Evolutionary conservation across 2,113 vertebrate species (phyloP).

Genomic region (Setophaga coronata): DNA sequence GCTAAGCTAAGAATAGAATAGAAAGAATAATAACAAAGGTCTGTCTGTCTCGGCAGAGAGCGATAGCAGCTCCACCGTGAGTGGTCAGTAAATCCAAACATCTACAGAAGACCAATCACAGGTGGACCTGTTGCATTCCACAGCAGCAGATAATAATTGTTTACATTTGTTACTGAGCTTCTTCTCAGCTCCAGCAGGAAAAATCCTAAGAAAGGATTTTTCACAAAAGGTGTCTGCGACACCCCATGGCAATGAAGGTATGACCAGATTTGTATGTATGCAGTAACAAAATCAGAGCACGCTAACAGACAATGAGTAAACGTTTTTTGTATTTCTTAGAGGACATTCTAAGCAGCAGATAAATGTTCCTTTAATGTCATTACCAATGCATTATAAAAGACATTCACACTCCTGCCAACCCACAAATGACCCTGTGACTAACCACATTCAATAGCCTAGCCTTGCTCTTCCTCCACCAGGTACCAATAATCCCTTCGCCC

Average conservation of each 20-base stretch:
- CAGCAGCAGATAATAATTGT: too few relatives aligned
- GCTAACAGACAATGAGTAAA: neutral
- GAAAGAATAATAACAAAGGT: too few relatives aligned
- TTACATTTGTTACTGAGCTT: too few relatives aligned
- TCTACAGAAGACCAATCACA: too few relatives aligned
- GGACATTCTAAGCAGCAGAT: neutral
- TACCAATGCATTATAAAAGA: neutral
- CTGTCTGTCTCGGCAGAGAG: too few relatives aligned
- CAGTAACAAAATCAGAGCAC: neutral
- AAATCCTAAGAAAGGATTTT: too few relatives aligned
- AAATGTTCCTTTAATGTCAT: neutral
- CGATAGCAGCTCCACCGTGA: too few relatives aligned
- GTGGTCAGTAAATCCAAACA: too few relatives aligned
- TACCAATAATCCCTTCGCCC: conserved; percentile 49
- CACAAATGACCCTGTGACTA: conserved; percentile 26
- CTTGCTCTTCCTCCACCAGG: conserved; percentile 38
- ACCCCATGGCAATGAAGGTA: fast-evolving
- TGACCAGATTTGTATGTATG: neutral
- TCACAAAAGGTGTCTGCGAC: too few relatives aligned
- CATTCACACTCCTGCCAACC: neutral
- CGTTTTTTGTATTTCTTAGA: neutral
- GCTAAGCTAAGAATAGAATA: too few relatives aligned
- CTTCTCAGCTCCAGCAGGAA: too few relatives aligned
- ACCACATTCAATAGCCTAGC: neutral
- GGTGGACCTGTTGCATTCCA: too few relatives aligned